These are phyloP conservation scores for Squalus acanthias DNA, from an alignment of 2,797 vertebrate species.

Conservation along the genomic window DNA sequence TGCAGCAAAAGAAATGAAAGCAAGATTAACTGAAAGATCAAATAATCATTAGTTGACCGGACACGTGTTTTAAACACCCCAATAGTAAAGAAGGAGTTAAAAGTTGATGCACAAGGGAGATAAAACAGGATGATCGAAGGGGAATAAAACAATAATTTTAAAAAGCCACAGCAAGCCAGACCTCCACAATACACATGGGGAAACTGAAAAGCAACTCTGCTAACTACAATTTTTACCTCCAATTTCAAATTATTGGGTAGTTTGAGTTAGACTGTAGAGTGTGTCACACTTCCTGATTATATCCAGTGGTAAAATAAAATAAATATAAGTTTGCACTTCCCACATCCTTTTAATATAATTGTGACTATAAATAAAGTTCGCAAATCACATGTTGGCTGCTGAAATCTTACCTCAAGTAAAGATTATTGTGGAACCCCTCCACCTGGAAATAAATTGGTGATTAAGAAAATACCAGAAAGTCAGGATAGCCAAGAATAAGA, in stretches of 20 bases:
- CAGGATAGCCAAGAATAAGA: not conserved
- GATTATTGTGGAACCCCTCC: not conserved
- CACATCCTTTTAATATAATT: not conserved
- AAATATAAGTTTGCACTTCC: not conserved
- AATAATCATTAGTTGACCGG: not conserved
- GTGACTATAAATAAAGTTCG: not conserved
- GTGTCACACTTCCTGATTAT: not conserved
- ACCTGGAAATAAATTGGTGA: not conserved
- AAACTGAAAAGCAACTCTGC: not conserved
- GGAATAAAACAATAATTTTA: not conserved
- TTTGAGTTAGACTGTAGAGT: not conserved
- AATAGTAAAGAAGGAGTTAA: not conserved
- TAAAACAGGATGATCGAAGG: not conserved
- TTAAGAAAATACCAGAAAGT: not conserved
- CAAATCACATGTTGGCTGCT: not conserved
- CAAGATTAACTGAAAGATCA: not conserved
- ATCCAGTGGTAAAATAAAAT: not conserved
- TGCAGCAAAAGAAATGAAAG: not conserved
- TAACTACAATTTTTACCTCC: not conserved
- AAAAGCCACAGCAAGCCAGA: not conserved
- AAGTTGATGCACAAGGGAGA: not conserved
- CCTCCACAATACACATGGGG: no score
- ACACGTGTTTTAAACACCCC: not conserved
- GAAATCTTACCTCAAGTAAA: not conserved
- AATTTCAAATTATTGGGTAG: not conserved